Base-by-base conservation (phyloP, 1,140 invertebrate genomes). In the Macrotrachela quadricornifera region DNA sequence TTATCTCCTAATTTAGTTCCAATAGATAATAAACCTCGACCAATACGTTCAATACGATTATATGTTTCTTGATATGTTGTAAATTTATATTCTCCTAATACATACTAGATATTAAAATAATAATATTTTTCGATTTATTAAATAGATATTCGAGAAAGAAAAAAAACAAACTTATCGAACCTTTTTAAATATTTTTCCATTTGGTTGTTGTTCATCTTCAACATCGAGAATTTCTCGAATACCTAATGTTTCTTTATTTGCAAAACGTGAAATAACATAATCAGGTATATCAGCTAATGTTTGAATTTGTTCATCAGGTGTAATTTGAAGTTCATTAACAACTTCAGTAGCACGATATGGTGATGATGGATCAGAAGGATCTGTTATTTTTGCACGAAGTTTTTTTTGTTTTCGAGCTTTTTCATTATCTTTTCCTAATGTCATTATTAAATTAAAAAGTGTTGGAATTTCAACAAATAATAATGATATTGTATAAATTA, bases 181-280 rank as follows among this genome's bases (percentile, higher is more conserved):
- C 66, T 97, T 96, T 71, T 92, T 94, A 63, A 96, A 95, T 15
- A 92, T 76, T 63, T 83, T 78, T 46, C 91, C 90, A 69, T 91
- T 90, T 0, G 81, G 78, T 65, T 95, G 87, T 1, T 79, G 66
- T 66, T 96, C 90, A 62, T 95, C 85, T 63, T 91, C 85, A 67
- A 92, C 88, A 46, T 79, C 79, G 8, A 94, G 72, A 50, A 95
- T 80, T 59, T 88, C 77, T 46, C 92, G 73, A 30, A 30, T 8
- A 30, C 21, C 21, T 30, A 4, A 8, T 30, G 21, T 30, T 30
- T 30, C 21, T 30, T 30, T 30, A 30, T 30, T 17, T 16, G 43
- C 44, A 48, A 18, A 12, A 30, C 8, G 21, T 30, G 2, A 2
- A 4, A 30, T 4, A 4, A 8, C 21, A 30, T 30, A 8, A 30